A percentile compares a stretch with the other conserved stretches of the same genome.
These are phyloP conservation scores for Naso thynnoides DNA, from an alignment of 2,797 vertebrate genomes.

Conservation along the genomic window DNA sequence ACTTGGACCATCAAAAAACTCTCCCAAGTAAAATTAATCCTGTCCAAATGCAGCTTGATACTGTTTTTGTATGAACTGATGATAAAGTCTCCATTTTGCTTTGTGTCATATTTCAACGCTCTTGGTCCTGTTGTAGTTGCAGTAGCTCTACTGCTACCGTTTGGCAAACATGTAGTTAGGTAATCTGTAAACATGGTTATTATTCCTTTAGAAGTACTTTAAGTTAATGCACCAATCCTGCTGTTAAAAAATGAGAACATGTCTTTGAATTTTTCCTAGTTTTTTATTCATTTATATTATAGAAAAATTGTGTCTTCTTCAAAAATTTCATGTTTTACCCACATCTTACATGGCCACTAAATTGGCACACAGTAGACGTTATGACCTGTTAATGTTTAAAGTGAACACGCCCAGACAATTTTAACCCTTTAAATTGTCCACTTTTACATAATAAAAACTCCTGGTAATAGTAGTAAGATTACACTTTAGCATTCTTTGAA, in stretches of 20 bases:
- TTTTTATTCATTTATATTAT: conserved; percentile 1
- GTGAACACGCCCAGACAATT: background rate
- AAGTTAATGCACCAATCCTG: background rate
- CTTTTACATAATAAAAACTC: background rate
- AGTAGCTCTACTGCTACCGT: background rate
- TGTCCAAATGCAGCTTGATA: background rate
- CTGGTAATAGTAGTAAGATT: background rate
- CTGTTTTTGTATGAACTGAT: background rate
- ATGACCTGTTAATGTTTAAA: conserved; percentile 1
- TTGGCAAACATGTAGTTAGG: background rate
- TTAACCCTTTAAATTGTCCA: conserved; percentile 2
- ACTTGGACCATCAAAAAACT: background rate
- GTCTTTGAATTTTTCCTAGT: background rate
- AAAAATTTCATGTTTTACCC: conserved; percentile 11
- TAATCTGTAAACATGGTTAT: conserved; percentile 19
- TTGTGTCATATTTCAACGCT: conserved; percentile 23
- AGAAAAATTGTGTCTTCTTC: background rate
- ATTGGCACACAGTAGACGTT: conserved; percentile 3
- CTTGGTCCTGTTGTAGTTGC: background rate
- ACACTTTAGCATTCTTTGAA: background rate
- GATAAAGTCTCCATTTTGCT: background rate
- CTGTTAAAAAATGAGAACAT: background rate
- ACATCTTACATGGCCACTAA: conserved; percentile 16
- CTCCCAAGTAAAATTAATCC: background rate
- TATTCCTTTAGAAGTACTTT: conserved; percentile 31